phyloP scores from a whole-genome alignment of 2,797 vertebrate genomes.

The Hydrophis major region DNA sequence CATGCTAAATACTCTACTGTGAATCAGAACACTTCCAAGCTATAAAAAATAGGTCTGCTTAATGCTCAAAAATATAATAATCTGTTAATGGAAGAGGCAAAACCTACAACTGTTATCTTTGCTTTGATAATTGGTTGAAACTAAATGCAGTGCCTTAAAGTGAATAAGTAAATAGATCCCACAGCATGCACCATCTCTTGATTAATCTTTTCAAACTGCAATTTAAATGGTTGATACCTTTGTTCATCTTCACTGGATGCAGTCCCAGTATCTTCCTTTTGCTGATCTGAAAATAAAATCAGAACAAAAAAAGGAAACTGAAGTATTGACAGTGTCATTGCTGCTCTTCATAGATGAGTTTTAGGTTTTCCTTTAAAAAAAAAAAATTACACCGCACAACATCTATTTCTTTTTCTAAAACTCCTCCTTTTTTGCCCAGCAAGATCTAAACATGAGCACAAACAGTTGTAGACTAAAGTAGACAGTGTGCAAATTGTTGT shows the following conservation, averaged over 20 bases:
- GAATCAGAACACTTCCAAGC: not conserved
- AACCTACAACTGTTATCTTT: not conserved
- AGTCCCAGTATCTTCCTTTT: not conserved
- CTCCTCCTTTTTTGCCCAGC: not conserved
- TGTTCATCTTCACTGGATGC: not conserved
- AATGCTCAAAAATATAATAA: not conserved
- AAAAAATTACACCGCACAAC: not conserved
- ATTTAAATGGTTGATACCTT: constrained; percentile 16
- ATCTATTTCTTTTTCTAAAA: not conserved
- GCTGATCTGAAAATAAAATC: constrained; percentile 13
- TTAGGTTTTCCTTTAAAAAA: not conserved
- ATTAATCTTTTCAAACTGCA: not conserved
- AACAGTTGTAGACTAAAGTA: not conserved
- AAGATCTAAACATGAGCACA: not conserved
- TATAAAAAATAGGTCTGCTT: not conserved
- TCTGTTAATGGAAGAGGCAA: not conserved
- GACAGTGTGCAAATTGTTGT: not conserved
- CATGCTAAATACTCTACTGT: not conserved
- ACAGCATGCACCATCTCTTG: not conserved
- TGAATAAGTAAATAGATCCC: not conserved
- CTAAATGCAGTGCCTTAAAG: not conserved
- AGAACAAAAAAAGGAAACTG: not conserved
- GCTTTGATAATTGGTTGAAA: not conserved
- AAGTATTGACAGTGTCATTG: not conserved
- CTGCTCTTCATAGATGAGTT: not conserved